Conservation (phyloP, 2,888 invertebrate genomes). For the Chaetogeoica ovagalla region DNA sequence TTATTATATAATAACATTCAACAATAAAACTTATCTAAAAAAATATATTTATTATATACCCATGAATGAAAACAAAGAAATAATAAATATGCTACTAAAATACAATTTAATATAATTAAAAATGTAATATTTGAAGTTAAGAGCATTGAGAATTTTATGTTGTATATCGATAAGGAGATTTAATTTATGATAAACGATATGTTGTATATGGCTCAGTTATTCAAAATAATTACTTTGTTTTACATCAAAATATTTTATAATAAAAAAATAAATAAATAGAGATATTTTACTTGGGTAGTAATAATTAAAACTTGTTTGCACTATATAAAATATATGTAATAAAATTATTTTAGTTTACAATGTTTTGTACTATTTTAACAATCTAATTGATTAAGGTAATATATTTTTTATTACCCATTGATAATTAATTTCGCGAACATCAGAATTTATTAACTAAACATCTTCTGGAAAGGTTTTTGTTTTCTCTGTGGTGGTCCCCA, state of each 20-base stretch:
- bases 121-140: too few species aligned
- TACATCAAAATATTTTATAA: not conserved
- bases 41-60: too few species aligned
- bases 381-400: not conserved
- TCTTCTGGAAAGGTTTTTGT: conserved; percentile 31
- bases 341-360: conserved; percentile 8
- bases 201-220: too few species aligned
- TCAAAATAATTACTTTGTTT: too few species aligned
- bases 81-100: too few species aligned
- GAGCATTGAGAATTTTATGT: too few species aligned
- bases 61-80: too few species aligned
- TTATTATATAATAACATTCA: too few species aligned
- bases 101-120: too few species aligned
- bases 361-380: conserved; percentile 27
- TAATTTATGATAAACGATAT: not conserved
- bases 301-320: not conserved
- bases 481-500: conserved; percentile 9
- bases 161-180: not conserved
- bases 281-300: too few species aligned
- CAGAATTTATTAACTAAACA: conserved; percentile 17
- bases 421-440: not conserved
- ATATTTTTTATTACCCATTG: not conserved
- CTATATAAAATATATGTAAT: conserved; percentile 23
- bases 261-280: not conserved
- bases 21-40: too few species aligned